These are phyloP conservation scores for Naja naja DNA, from an alignment of 2,113 vertebrate genomes.

Conservation along the genomic window DNA sequence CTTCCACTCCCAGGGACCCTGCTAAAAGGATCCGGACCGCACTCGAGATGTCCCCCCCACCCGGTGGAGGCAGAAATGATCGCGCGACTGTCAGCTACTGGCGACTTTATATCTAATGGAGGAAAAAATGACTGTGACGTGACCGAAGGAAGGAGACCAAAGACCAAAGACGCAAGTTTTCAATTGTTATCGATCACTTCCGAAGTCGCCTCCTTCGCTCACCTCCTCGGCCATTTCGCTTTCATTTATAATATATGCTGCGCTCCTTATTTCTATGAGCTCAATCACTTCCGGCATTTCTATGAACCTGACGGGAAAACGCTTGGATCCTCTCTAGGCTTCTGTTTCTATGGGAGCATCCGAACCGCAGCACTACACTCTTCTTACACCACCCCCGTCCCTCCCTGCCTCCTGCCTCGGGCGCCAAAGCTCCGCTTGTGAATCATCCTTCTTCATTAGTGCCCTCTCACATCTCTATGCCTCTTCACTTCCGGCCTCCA, in stretches of 20 bases:
- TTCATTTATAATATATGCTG: neutral
- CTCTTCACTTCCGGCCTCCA: constrained; percentile 6
- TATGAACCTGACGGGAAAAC: neutral
- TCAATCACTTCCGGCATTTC: neutral
- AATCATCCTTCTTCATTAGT: neutral
- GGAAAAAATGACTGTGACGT: neutral
- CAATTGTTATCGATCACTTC: neutral
- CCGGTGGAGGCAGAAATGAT: neutral
- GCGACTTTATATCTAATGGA: neutral
- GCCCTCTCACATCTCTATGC: neutral
- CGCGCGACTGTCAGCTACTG: neutral
- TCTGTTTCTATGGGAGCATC: neutral
- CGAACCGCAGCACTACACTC: no score
- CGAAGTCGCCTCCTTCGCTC: neutral
- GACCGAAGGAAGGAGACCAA: neutral
- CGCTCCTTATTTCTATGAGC: neutral
- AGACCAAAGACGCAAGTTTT: neutral
- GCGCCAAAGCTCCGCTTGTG: neutral
- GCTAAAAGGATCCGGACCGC: neutral
- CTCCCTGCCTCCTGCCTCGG: neutral
- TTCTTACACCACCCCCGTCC: neutral
- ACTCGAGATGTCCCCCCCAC: neutral
- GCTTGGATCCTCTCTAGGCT: neutral
- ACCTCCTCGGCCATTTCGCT: neutral
- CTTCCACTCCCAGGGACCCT: neutral